Evolutionary conservation across 2,797 vertebrate genomes (phyloP).

Genomic region (Sebastes diaconus): DNA sequence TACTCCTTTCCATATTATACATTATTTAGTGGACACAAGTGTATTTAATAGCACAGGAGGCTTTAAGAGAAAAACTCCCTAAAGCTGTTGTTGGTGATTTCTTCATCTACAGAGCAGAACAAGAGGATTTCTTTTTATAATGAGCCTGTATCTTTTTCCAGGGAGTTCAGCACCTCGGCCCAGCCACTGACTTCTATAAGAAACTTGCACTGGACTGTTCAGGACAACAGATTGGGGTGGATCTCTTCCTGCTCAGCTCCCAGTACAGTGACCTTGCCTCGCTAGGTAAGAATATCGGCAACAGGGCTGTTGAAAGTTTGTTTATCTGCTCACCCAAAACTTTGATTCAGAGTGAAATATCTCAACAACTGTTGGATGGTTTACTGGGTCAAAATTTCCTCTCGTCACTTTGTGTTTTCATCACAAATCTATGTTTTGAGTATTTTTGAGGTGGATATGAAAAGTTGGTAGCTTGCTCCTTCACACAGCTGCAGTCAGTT

Average conservation of each 20-base stretch:
- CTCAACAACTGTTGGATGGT: too few species aligned
- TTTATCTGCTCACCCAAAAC: too few species aligned
- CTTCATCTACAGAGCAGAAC: neutral
- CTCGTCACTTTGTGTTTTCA: too few species aligned
- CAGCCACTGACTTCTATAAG: slow-evolving; percentile 99
- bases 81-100: neutral
- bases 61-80: neutral
- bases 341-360: too few species aligned
- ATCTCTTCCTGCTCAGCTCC: slow-evolving; percentile 96
- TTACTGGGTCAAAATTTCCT: too few species aligned
- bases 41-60: neutral
- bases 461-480: too few species aligned
- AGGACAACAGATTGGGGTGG: slow-evolving; percentile 95
- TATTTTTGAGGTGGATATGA: too few species aligned
- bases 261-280: slow-evolving; percentile 97
- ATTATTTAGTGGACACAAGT: neutral
- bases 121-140: neutral
- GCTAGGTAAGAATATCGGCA: slow-evolving; percentile 82
- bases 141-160: slow-evolving; percentile 48
- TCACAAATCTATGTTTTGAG: too few species aligned
- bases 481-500: too few species aligned
- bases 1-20: neutral
- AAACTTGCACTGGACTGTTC: slow-evolving; percentile 99
- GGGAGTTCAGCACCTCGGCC: slow-evolving; percentile 95
- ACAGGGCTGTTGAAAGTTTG: too few species aligned